Evolutionary conservation across 37 sponge, comb jelly and placozoan genomes (phyloP).

Genomic region (Ianthella basta): DNA sequence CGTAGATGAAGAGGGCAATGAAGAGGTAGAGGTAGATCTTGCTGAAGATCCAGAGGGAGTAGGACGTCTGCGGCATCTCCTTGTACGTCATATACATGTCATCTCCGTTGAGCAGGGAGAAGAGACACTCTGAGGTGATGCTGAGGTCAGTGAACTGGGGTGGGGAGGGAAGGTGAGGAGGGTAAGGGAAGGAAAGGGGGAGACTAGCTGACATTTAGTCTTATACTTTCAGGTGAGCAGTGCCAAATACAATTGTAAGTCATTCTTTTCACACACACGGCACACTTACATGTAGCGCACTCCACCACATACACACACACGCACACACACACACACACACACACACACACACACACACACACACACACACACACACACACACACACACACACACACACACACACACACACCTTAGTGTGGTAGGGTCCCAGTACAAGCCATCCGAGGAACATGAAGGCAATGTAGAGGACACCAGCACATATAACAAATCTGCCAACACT

Average conservation of each 20-base stretch:
- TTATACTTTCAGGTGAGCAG: no score
- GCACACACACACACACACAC: no score
- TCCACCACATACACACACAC: no score
- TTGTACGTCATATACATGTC: constrained; percentile 93
- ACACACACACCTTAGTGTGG: constrained; percentile 77
- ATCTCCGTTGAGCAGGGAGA: constrained; percentile 96
- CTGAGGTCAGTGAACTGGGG: constrained; percentile 71
- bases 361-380: constrained; percentile 19
- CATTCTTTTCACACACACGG: no score
- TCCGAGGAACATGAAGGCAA: constrained; percentile 84
- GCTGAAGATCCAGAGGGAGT: constrained; percentile 69
- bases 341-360: constrained; percentile 28
- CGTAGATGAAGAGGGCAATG: constrained; percentile 96
- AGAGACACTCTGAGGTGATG: constrained; percentile 86
- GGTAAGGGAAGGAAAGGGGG: no score
- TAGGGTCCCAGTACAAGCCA: constrained; percentile 94
- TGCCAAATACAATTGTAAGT: no score
- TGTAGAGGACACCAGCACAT: constrained; percentile 86
- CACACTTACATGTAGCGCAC: no score
- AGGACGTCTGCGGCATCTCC: constrained; percentile 57
- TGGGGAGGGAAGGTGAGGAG: no score
- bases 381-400: constrained; percentile 26
- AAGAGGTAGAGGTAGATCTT: constrained; percentile 94
- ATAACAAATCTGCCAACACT: constrained; percentile 87
- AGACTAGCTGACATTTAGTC: no score